Base-by-base conservation (phyloP, 2,797 vertebrate genomes). In the Schizopygopsis malacanthus region DNA sequence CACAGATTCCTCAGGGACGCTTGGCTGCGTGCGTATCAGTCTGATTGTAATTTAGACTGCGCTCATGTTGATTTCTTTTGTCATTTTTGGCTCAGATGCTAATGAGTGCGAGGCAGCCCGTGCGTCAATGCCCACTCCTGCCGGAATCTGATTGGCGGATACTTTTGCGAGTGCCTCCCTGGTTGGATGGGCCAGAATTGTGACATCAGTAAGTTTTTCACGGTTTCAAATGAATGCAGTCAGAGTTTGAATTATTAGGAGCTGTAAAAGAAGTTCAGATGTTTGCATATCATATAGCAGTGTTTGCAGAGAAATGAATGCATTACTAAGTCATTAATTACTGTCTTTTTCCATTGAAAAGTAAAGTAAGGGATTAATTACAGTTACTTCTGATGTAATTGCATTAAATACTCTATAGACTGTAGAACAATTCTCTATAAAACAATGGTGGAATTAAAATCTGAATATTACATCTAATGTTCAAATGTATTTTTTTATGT, bases 81-180 rank as follows among this genome's bases (percentile, higher is more conserved):
- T 80, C 45, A 56, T 65, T 86, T 75, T 78, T 47, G 72, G 73
- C 84, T 10, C 82, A 99, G 98, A 99, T 95, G 98, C 98, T 83
- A 97, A 99, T 90, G 98, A 99, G 92, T 99, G 98, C 2, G 97
- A 98, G 47, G 95, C 92, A 97, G 97, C 91, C 98, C 98, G 22
- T 99, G 98, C 82, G 95, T 98, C 87, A 98, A 99, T 89, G 97
- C 98, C 91, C 97, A 98, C 91, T 97, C 97, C 6, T 99, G 98
- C 95, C 98, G 98, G 92, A 99, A 99, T 93, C 96, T 99, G 94
- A 99, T 99, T 92, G 98, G 97, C 28, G 96, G 97, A 94, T 99
- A 99, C 95, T 99, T 99, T 93, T 99, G 98, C 85, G 97, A 98
- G 92, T 99, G 98, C 86, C 87, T 98, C 83, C 94, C 96, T 2